Base-by-base conservation (phyloP, 2,113 vertebrate genomes). In the Gymnorhina tibicen region DNA sequence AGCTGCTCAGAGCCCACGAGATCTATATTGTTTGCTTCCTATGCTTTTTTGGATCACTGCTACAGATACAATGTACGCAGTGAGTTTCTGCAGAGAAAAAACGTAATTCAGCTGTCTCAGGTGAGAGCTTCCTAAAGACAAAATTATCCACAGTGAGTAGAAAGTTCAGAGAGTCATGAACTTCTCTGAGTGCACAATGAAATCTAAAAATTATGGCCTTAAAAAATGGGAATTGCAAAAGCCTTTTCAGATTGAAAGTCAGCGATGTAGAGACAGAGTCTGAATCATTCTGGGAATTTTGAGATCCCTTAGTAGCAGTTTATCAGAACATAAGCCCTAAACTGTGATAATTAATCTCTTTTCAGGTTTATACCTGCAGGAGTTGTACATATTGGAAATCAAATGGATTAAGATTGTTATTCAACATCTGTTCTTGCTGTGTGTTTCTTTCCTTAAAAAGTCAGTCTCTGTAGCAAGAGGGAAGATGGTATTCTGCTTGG, bases 261-360 rank as follows among this genome's bases (percentile, higher is more conserved):
- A 70, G 33, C 2, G 9, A 67, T 66, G 50, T 79, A 74, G 42
- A 93, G 39, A 74, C 23, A 20, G 49, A 72, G 5, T 58, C 35
- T 89, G 80, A 95, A 89, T 74, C 15, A 84, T 59, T 95, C 79
- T 52, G 79, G 59, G 76, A 77, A 63, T 77, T 80, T 41, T 70
- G 72, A 44, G 46, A 70, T 81, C 58, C 60, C 47, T 74, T 77
- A 77, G 49, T 53, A 85, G 44, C n/a, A 88, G 53, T 86, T 93
- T 81, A 86, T 56, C 52, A 87, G 72, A 74, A 91, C 39, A 80
- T 50, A 91, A 93, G 13, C 59, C 33, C 55, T 80, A 59, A 93
- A 86, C 21, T 67, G 21, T 84, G 63, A 93, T 88, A 86, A 60
- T 90, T 94, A 93, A 89, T 92, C 63, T 95, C 50, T 89, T 86